Conservation (phyloP, 2,113 vertebrate genomes). For the Saiga tatarica region DNA sequence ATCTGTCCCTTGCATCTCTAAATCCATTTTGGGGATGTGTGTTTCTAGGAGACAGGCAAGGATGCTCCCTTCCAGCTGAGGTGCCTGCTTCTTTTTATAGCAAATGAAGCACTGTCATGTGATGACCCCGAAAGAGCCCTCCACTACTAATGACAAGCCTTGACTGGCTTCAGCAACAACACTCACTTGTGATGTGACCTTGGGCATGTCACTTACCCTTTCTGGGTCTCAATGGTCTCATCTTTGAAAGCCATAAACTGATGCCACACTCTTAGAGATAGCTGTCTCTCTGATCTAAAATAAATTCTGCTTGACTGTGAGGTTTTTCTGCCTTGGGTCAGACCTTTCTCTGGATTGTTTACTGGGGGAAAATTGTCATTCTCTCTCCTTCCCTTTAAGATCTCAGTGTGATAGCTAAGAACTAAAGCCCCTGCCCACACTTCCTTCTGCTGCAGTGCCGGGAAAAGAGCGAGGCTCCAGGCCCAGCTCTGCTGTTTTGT, state of each 20-base stretch:
- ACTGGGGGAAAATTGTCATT: neutral
- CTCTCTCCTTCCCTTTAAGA: neutral
- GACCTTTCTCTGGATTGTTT: neutral
- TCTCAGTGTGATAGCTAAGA: neutral
- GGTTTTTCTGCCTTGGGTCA: neutral
- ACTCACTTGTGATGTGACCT: neutral
- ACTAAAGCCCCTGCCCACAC: neutral
- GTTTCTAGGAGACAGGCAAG: conserved; percentile 16
- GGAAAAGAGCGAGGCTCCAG: neutral
- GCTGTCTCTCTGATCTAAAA: neutral
- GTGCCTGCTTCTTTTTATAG: conserved; percentile 24
- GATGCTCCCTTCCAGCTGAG: neutral
- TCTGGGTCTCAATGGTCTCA: neutral
- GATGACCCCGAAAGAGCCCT: neutral
- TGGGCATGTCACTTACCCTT: neutral
- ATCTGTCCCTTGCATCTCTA: neutral
- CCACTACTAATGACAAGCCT: neutral
- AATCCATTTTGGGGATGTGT: neutral
- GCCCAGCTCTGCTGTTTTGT: neutral
- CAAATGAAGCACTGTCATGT: neutral
- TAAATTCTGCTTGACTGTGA: neutral
- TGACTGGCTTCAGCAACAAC: neutral
- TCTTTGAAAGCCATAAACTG: neutral
- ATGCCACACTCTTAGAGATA: neutral
- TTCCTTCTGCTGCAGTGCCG: neutral